Percentiles rank a stretch among this genome's conserved stretches.
phyloP scores from a whole-genome alignment of 2,888 invertebrate genomes.

The Lochmaea capreae region DNA sequence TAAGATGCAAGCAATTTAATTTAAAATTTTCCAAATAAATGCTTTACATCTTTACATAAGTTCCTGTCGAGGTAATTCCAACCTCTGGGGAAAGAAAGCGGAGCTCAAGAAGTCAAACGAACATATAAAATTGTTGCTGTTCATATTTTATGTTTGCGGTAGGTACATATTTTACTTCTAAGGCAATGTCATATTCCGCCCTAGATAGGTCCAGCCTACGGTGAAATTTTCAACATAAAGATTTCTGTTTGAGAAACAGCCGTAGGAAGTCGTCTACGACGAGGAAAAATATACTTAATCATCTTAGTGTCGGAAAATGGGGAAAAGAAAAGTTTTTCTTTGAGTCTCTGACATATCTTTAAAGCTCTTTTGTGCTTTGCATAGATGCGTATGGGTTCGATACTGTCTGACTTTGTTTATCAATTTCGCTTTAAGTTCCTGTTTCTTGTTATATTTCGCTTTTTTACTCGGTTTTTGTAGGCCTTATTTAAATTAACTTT shows the following conservation, averaged over 20 bases:
- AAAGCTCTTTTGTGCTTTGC: conserved; percentile 39
- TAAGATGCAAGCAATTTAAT: background rate
- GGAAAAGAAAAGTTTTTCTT: conserved; percentile 35
- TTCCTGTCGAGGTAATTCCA: background rate
- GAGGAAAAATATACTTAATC: conserved; percentile 40
- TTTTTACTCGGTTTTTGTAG: background rate
- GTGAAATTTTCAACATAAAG: conserved; percentile 27
- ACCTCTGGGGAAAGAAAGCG: background rate
- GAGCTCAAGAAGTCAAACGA: conserved; percentile 15
- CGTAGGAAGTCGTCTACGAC: conserved; percentile 27
- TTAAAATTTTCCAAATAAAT: conserved; percentile 3
- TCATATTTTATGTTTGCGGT: conserved; percentile 19
- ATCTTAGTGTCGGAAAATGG: conserved; percentile 38
- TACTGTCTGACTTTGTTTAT: conserved; percentile 18
- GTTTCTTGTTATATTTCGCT: background rate
- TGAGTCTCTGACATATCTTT: conserved; percentile 35
- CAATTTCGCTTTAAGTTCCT: background rate
- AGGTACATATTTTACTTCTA: conserved; percentile 15
- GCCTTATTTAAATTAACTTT: background rate
- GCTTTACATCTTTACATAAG: conserved; percentile 1
- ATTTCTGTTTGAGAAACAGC: conserved; percentile 32
- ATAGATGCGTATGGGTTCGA: conserved; percentile 33
- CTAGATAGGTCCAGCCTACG: conserved; percentile 19
- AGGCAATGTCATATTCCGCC: conserved; percentile 9
- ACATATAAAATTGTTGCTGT: conserved; percentile 10